Evolutionary conservation across 2,888 invertebrate genomes (phyloP), one percentile per base, ranked within the genome.

Genomic region (Argyresthia goedartella): DNA sequence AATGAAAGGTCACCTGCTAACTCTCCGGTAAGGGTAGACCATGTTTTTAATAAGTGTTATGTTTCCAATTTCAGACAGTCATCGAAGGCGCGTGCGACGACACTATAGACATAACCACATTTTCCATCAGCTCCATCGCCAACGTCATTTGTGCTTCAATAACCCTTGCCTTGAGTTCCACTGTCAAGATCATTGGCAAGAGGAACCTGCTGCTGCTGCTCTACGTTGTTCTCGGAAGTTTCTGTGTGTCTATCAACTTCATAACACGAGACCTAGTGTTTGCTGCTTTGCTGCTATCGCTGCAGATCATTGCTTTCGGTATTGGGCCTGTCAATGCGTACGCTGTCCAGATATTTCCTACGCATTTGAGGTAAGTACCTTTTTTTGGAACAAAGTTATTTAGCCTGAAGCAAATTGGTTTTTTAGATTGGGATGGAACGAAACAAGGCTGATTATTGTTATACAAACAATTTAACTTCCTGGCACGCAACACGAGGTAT

Each of bases 251-350:
- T 8, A 73, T 82, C 50, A 84, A 86, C 59, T 76, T 82, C 51
- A 76, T 81, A 9, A 79, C 73, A 0, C 61, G 81, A 51, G 65
- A 74, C 47, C 64, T 78, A 56, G 8, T 79, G 14, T 84, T 84
- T 48, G 80, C 85, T 0, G 66, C 76, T 11, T 62, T 84, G 1
- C 56, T 87, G 34, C 78, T 84, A 0, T 66, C 78, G 0, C 55
- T 84, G 8, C 78, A 79, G 6, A 55, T 87, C 0, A 64, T 72
- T 56, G 84, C 73, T 0, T 55, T 85, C 1, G 69, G 67, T 1
- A 73, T 87, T 44, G 87, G 87, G 1, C 81, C 87, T 0, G 66
- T 85, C 1, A 87, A 85, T 55, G 82, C 86, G 0, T 87, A 69
- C 58, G 71, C 79, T 45, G 81, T 86, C 6, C 77, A 80, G 57